These are phyloP conservation scores for Megalops atlanticus DNA, from an alignment of 2,113 vertebrate species.

Conservation along the genomic window DNA sequence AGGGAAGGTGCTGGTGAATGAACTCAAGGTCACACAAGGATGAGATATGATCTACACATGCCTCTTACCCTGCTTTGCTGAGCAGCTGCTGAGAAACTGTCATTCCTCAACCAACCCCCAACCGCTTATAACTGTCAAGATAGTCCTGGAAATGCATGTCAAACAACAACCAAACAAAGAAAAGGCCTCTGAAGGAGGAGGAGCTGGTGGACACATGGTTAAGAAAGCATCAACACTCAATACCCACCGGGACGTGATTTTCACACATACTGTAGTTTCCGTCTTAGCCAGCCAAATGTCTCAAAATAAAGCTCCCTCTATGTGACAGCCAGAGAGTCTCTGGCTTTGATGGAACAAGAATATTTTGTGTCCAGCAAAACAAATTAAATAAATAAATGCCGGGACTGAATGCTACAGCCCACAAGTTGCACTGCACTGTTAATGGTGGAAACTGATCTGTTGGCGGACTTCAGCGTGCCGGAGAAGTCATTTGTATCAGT, in stretches of 20 bases:
- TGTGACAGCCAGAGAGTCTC: constrained; percentile 22
- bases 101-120: not conserved
- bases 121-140: not conserved
- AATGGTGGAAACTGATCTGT: not conserved
- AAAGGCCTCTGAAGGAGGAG: not conserved
- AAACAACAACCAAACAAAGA: not conserved
- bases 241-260: too few relatives aligned
- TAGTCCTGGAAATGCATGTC: not conserved
- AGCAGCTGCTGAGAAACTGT: not conserved
- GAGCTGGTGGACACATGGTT: not conserved
- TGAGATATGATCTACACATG: not conserved
- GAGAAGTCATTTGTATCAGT: constrained; percentile 4
- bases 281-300: constrained; percentile 5
- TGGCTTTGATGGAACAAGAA: constrained; percentile 23
- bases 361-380: constrained; percentile 26
- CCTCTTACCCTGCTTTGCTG: not conserved
- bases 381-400: too few relatives aligned
- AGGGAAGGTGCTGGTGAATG: not conserved
- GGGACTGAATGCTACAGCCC: constrained; percentile 4
- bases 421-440: not conserved
- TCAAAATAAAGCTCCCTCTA: constrained; percentile 19
- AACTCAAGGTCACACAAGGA: not conserved
- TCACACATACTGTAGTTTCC: not conserved
- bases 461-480: not conserved
- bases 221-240: not conserved